Conservation (phyloP, 1,140 invertebrate genomes). For the Drosophila pandora region DNA sequence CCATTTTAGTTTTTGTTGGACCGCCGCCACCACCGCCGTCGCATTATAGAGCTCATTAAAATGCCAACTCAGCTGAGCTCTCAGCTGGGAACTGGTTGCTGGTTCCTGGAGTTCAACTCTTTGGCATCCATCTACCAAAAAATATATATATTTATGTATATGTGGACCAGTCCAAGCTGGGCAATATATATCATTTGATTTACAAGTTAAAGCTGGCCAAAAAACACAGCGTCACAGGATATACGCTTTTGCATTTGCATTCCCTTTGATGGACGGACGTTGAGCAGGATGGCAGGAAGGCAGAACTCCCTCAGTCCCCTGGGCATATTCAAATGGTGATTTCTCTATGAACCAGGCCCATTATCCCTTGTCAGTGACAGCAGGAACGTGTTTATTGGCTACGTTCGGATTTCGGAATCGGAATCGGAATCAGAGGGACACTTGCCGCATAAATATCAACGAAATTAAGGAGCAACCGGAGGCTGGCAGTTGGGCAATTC, state of each 20-base stretch:
- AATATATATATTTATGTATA: constrained; percentile 59
- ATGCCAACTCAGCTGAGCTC: constrained; percentile 49
- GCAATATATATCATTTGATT: constrained; percentile 80
- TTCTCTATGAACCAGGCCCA: constrained; percentile 54
- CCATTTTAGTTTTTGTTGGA: constrained; percentile 61
- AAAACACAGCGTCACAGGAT: constrained; percentile 31
- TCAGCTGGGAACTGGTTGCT: background rate
- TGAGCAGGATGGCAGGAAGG: background rate
- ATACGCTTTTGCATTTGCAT: constrained; percentile 72
- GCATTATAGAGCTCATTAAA: constrained; percentile 68
- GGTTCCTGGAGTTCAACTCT: constrained; percentile 24
- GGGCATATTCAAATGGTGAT: constrained; percentile 80
- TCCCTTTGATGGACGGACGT: constrained; percentile 62
- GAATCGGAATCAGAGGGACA: constrained; percentile 41
- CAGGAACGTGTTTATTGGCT: constrained; percentile 77
- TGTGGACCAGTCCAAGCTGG: constrained; percentile 3
- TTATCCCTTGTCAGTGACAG: constrained; percentile 79
- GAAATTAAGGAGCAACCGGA: constrained; percentile 75
- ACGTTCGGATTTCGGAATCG: constrained; percentile 23
- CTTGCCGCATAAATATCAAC: constrained; percentile 81
- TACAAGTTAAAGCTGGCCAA: constrained; percentile 51
- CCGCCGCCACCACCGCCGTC: background rate
- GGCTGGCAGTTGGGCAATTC: constrained; percentile 11
- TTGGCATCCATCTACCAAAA: constrained; percentile 54
- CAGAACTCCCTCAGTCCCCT: constrained; percentile 26